Evolutionary conservation across 1,140 invertebrate genomes (phyloP).

Genomic region (Solenopsis invicta): DNA sequence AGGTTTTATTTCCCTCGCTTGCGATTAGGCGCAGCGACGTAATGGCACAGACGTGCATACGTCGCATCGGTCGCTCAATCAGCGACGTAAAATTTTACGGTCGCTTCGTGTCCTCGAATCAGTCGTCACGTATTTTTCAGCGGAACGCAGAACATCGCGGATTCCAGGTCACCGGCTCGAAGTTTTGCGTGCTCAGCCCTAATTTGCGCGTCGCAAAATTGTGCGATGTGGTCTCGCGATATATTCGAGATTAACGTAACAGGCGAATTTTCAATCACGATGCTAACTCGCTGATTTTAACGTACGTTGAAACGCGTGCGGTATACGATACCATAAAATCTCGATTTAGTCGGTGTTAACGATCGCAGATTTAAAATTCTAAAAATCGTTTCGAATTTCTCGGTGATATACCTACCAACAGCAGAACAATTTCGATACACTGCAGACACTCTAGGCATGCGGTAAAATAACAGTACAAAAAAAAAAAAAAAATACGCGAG

Average conservation of each 20-base stretch:
- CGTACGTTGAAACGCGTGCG: neutral
- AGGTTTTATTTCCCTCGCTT: conserved; percentile 40
- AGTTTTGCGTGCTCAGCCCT: conserved; percentile 18
- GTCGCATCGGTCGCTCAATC: conserved; percentile 66
- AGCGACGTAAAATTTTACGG: conserved; percentile 71
- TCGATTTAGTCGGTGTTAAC: neutral
- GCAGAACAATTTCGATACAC: neutral
- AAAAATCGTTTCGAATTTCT: neutral
- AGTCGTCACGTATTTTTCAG: conserved; percentile 33
- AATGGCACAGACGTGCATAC: conserved; percentile 66
- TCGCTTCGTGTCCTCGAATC: conserved; percentile 62
- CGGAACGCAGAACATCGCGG: conserved; percentile 23
- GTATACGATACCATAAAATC: neutral
- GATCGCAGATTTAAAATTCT: neutral
- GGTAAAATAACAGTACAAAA: neutral
- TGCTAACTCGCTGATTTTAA: conserved; percentile 13
- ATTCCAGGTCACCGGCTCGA: conserved; percentile 30
- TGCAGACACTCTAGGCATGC: neutral
- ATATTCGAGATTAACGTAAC: conserved; percentile 13
- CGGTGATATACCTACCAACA: neutral
- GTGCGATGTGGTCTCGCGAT: neutral
- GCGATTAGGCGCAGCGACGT: conserved; percentile 57
- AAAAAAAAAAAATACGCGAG: neutral
- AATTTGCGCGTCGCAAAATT: conserved; percentile 37
- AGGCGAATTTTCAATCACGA: neutral